Percentiles rank a stretch among this genome's conserved stretches.
These are phyloP conservation scores for Microctonus brassicae DNA, from an alignment of 2,888 invertebrate genomes.

Conservation along the genomic window DNA sequence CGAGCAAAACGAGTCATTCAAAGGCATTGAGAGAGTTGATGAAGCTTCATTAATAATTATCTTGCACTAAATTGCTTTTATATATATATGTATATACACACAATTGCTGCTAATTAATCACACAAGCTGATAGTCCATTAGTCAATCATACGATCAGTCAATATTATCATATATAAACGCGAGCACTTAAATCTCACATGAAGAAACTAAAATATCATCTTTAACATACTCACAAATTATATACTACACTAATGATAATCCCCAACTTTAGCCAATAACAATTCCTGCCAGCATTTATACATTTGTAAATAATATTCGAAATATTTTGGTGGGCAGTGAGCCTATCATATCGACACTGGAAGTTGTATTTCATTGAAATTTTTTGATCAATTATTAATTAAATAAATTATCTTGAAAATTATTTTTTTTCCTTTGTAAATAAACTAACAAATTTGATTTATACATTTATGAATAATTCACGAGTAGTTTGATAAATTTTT, in stretches of 20 bases:
- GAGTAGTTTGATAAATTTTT: conserved; percentile 61
- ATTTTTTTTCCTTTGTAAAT: neutral
- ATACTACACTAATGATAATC: neutral
- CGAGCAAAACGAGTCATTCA: neutral
- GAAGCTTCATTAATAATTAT: neutral
- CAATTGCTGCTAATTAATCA: conserved; percentile 10
- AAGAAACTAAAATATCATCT: neutral
- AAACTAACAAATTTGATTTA: neutral
- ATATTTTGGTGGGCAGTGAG: neutral
- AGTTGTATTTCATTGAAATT: neutral
- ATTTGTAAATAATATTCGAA: neutral
- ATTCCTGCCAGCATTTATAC: neutral
- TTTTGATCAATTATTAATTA: neutral
- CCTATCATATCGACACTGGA: neutral
- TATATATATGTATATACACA: neutral
- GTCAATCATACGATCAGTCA: neutral
- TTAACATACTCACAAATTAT: neutral
- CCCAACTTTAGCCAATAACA: neutral
- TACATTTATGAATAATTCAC: conserved; percentile 21
- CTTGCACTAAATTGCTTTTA: neutral
- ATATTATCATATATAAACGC: neutral
- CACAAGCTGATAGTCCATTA: neutral
- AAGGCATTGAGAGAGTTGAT: neutral
- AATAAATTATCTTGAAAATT: neutral
- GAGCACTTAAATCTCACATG: neutral